Base-by-base conservation (phyloP, 2,888 invertebrate genomes). In the Drosophila basisetae region DNA sequence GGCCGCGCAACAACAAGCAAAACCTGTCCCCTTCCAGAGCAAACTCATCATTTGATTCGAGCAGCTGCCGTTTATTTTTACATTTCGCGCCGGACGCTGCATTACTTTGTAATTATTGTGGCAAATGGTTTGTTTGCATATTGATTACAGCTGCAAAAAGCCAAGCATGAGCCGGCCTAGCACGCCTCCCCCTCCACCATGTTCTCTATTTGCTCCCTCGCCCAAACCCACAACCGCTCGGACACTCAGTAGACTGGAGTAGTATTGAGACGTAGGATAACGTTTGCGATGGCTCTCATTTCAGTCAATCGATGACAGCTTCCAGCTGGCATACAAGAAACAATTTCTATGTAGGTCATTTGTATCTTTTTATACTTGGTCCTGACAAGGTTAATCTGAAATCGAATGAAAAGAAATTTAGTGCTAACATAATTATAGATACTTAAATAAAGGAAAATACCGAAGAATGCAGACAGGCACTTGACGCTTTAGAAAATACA, bases 41-140 rank as follows among this genome's bases (percentile, higher is more conserved):
- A 73, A 71, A 72, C 82, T 74, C 84, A 86, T 79, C 85, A 78
- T 66, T 76, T 66, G 68, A 73, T 78, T 79, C 71, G 73, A 73
- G 69, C 84, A 82, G 79, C 79, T 84, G 85, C 71, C 84, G 83
- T 84, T 84, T 84, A 84, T 88, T 84, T 84, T 82, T 83, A 73
- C 85, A 88, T 84, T 84, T 84, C 74, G 73, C 74, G 69, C 60
- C 76, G 79, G 73, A 59, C 76, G 79, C 82, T 73, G 89, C 87
- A 87, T 87, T 87, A 87, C 87, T 87, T 87, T 87, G 91, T 91
- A 91, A 91, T 91, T 91, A 91, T 91, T 89, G 85, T 85, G 83
- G 85, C 84, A 84, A 83, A 91, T 89, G 91, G 84, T 91, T 91
- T 91, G 86, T 89, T 90, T 91, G 89, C 83, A 83, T 91, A 90